phyloP scores from a whole-genome alignment of 2,888 invertebrate genomes.

The Oscheius sp. region DNA sequence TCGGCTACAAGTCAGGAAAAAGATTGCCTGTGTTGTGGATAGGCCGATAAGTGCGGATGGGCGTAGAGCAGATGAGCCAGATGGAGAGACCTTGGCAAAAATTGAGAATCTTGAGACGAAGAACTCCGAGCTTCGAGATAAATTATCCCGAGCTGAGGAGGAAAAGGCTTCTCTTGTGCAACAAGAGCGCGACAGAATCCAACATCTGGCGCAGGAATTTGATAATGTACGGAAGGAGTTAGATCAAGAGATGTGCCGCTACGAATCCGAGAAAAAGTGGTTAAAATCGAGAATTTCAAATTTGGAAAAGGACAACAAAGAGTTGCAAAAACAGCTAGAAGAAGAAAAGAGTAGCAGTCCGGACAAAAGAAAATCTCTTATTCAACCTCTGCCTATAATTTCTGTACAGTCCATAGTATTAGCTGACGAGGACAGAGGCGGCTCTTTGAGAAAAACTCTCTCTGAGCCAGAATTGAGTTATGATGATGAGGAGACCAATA shows the following conservation, averaged over 20 bases:
- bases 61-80: not conserved
- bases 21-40: constrained; percentile 30
- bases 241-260: constrained; percentile 56
- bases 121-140: constrained; percentile 23
- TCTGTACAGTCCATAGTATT: too few species aligned
- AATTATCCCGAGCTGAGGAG: constrained; percentile 40
- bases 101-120: not conserved
- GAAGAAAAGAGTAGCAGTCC: not conserved
- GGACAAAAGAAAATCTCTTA: not conserved
- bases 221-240: constrained; percentile 62
- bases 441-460: constrained; percentile 30
- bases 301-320: constrained; percentile 56
- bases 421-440: not conserved
- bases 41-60: constrained; percentile 12
- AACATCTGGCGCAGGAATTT: constrained; percentile 61
- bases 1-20: constrained; percentile 6
- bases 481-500: constrained; percentile 10
- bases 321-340: constrained; percentile 40
- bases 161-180: constrained; percentile 39
- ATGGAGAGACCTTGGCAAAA: not conserved
- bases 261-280: constrained; percentile 60
- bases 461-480: constrained; percentile 33
- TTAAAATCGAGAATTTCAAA: constrained; percentile 57
- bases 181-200: constrained; percentile 52
- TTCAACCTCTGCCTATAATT: constrained; percentile 5